Conservation (phyloP, 2,113 vertebrate species). For the Morone saxatilis region DNA sequence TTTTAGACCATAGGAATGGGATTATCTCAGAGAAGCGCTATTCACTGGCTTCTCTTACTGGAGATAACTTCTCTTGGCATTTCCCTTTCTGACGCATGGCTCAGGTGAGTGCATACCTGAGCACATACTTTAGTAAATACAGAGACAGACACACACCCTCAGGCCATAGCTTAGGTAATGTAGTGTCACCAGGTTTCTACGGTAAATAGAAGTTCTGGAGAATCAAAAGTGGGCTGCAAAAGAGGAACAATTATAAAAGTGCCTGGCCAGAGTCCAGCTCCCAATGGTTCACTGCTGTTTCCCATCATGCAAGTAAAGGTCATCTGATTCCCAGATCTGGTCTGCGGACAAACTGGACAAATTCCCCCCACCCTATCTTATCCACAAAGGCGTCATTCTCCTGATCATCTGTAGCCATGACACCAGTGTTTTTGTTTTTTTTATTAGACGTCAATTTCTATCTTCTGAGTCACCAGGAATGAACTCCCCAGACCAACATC, state of each 20-base stretch:
- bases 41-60: constrained; percentile 45
- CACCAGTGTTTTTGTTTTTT: constrained; percentile 60
- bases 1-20: neutral
- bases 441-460: constrained; percentile 43
- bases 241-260: neutral
- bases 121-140: constrained; percentile 20
- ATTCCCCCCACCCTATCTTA: neutral
- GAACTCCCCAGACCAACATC: constrained; percentile 4
- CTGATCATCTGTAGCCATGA: constrained; percentile 48
- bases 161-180: neutral
- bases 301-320: constrained; percentile 50
- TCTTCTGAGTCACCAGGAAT: constrained; percentile 59
- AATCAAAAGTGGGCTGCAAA: neutral
- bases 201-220: neutral
- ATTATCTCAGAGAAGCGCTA: constrained; percentile 40
- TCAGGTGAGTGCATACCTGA: constrained; percentile 73
- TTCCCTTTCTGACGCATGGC: constrained; percentile 23
- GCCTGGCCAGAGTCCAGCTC: constrained; percentile 1
- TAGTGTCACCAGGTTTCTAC: neutral
- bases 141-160: constrained; percentile 15
- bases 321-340: constrained; percentile 54
- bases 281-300: neutral
- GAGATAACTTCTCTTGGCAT: constrained; percentile 37
- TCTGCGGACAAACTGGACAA: constrained; percentile 2
- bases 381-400: constrained; percentile 61